These are phyloP conservation scores for Caenorhabditis sp. DNA, from an alignment of 2,888 invertebrate species.

Conservation along the genomic window DNA sequence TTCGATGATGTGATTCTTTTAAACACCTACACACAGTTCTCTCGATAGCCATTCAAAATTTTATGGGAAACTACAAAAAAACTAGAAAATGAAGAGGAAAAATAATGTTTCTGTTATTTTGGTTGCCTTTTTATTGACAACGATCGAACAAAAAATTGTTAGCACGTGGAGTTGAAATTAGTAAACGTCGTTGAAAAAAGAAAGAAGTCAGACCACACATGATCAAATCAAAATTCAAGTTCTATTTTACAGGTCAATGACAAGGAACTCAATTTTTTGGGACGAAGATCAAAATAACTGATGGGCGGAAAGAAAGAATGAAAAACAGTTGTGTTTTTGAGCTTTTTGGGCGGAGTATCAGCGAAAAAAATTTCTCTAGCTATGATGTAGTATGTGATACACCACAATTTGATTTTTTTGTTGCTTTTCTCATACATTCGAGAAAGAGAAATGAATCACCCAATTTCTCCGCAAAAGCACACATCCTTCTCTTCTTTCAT, in stretches of 20 bases:
- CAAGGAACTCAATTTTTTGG: too few species aligned
- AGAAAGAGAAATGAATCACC: neutral
- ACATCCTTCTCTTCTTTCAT: neutral
- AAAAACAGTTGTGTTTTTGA: neutral
- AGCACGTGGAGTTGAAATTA: neutral
- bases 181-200: neutral
- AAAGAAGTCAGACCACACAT: neutral
- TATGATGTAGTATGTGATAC: too few species aligned
- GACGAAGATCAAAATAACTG: neutral
- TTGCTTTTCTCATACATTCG: too few species aligned
- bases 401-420: too few species aligned
- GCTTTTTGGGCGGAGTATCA: neutral
- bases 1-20: neutral
- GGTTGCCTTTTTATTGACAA: neutral
- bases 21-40: neutral
- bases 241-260: constrained; percentile 10
- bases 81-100: neutral
- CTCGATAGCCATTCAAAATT: neutral
- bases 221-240: neutral
- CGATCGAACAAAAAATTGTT: neutral
- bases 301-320: neutral
- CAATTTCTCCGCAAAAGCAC: neutral
- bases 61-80: neutral
- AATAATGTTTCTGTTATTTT: neutral
- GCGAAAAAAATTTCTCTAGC: neutral